Percentiles rank a stretch among this genome's conserved stretches.
phyloP scores from a whole-genome alignment of 64 coral and sea anemone genomes.

The Pocillopora damicornis region DNA sequence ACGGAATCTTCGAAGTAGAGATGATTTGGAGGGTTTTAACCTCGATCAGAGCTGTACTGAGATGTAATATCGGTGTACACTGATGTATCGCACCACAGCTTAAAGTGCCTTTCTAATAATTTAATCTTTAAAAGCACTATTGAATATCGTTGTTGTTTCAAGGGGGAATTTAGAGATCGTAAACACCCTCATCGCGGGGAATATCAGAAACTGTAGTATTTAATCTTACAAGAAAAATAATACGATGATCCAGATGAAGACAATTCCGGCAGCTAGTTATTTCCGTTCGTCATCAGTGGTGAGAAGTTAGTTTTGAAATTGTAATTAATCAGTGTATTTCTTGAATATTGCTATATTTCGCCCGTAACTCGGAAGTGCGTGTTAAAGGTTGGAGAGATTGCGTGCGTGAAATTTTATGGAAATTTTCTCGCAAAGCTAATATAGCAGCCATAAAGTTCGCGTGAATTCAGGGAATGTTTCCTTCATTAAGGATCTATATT shows the following conservation, averaged over 20 bases:
- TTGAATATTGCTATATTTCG: slow-evolving; percentile 14
- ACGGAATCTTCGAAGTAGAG: too few species aligned
- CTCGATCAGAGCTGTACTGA: neutral
- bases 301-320: neutral
- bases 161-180: neutral
- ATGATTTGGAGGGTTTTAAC: neutral
- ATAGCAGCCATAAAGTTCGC: slow-evolving; percentile 7
- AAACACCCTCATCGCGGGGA: neutral
- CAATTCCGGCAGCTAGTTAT: neutral
- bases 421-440: slow-evolving; percentile 19
- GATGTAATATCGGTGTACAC: neutral
- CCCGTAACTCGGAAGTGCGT: neutral
- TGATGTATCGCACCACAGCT: neutral
- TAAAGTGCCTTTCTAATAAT: neutral
- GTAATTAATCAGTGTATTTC: neutral
- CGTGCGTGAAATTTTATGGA: slow-evolving; percentile 52
- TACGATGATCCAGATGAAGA: neutral
- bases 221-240: neutral
- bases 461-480: slow-evolving; percentile 1
- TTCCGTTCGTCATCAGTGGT: neutral
- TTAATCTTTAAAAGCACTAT: slow-evolving; percentile 1
- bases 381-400: neutral
- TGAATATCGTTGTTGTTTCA: slow-evolving; percentile 10
- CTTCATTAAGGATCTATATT: neutral
- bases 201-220: neutral